Conservation (phyloP, 1,140 invertebrate species). For the Nautilus pompilius region DNA sequence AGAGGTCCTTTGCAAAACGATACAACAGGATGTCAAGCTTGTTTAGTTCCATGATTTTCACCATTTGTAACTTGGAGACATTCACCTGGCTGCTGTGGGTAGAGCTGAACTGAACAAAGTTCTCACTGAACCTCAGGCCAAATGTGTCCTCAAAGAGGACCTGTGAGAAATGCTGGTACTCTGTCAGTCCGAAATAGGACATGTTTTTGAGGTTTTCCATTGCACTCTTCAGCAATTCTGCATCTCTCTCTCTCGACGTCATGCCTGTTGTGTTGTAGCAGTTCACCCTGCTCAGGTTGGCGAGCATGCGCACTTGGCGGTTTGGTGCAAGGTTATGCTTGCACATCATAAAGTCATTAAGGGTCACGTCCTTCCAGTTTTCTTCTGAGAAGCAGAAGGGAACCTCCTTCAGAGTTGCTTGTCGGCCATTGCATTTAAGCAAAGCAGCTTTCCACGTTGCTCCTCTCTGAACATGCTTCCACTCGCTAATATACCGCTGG, state of each 20-base stretch:
- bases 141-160: slow-evolving; percentile 98
- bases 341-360: slow-evolving; percentile 86
- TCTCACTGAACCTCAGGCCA: slow-evolving; percentile 65
- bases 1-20: slow-evolving; percentile 84
- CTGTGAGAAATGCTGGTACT: slow-evolving; percentile 89
- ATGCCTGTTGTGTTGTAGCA: slow-evolving; percentile 89
- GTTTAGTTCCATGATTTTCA: slow-evolving; percentile 78
- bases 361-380: slow-evolving; percentile 65
- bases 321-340: slow-evolving; percentile 91
- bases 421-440: slow-evolving; percentile 63
- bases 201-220: slow-evolving; percentile 91
- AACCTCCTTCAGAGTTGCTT: slow-evolving; percentile 67
- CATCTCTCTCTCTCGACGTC: slow-evolving; percentile 63
- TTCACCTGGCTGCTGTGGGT: slow-evolving; percentile 58
- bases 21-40: slow-evolving; percentile 90
- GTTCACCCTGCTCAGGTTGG: slow-evolving; percentile 80
- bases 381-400: slow-evolving; percentile 57
- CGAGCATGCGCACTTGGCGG: slow-evolving; percentile 95
- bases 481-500: slow-evolving; percentile 86
- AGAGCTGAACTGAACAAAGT: slow-evolving; percentile 35
- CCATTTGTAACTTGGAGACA: slow-evolving; percentile 71
- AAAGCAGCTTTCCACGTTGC: slow-evolving; percentile 80
- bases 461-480: slow-evolving; percentile 90
- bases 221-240: slow-evolving; percentile 86
- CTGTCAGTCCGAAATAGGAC: slow-evolving; percentile 96